These are phyloP conservation scores for Anthopleura sola DNA, from an alignment of 64 coral and sea anemone genomes.

Conservation along the genomic window DNA sequence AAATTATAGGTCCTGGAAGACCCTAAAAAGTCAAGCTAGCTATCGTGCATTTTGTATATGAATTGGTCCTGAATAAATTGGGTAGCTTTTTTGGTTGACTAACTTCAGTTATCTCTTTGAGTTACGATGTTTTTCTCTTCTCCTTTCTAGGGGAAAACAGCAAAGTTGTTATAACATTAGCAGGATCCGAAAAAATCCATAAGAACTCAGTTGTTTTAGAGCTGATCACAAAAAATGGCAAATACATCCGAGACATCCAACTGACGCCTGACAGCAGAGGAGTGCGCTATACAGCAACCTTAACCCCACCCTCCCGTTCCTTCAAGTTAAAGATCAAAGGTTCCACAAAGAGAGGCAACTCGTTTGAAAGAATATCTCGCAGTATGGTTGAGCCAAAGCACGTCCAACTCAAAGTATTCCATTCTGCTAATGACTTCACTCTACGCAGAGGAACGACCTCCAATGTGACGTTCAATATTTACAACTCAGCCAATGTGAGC, in stretches of 20 bases:
- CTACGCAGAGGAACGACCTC: conserved; percentile 30
- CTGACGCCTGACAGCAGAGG: conserved; percentile 18
- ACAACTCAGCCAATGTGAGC: neutral
- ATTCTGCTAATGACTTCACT: conserved; percentile 58
- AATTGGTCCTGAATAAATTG: neutral
- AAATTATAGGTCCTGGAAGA: too few relatives aligned
- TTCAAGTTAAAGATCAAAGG: conserved; percentile 46
- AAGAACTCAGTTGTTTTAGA: conserved; percentile 41
- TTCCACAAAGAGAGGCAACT: conserved; percentile 38
- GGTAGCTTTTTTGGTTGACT: neutral
- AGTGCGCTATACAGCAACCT: conserved; percentile 49
- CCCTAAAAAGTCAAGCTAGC: too few relatives aligned
- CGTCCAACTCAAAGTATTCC: conserved; percentile 40
- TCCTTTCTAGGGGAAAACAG: neutral
- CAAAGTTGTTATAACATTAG: conserved; percentile 56
- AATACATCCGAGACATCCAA: conserved; percentile 25
- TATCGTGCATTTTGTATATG: too few relatives aligned
- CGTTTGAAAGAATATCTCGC: conserved; percentile 64
- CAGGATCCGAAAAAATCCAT: conserved; percentile 57
- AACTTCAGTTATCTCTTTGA: too few relatives aligned
- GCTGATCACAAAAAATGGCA: conserved; percentile 54
- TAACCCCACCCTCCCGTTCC: conserved; percentile 33
- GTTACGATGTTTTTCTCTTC: too few relatives aligned
- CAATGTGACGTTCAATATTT: conserved; percentile 31
- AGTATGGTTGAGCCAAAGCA: conserved; percentile 39